phyloP scores from a whole-genome alignment of 2,113 vertebrate genomes.

The Craseonycteris thonglongyai region DNA sequence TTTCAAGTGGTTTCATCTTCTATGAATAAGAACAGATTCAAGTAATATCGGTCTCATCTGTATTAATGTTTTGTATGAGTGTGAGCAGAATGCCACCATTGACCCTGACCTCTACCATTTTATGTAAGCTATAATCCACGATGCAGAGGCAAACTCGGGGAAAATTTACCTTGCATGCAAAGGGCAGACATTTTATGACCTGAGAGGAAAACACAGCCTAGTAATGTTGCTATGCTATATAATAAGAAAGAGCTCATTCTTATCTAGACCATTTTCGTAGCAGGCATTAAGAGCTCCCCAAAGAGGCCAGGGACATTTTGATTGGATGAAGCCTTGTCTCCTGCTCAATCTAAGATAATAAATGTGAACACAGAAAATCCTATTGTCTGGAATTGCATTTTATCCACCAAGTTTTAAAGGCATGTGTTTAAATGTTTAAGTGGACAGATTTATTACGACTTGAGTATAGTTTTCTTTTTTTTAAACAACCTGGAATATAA shows the following conservation, averaged over 20 bases:
- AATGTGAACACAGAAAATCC: neutral
- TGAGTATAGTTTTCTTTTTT: slow-evolving; percentile 19
- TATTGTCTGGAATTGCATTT: neutral
- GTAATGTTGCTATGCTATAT: neutral
- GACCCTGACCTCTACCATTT: neutral
- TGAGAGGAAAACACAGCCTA: neutral
- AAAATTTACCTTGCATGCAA: neutral
- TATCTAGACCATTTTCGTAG: neutral
- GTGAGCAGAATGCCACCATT: neutral
- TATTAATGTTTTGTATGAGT: neutral
- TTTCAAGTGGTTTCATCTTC: neutral
- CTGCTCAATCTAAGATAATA: neutral
- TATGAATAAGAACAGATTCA: neutral
- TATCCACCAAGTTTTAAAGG: neutral
- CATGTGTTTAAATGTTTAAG: neutral
- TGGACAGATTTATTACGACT: neutral
- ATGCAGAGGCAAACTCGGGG: neutral
- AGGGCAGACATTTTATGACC: neutral
- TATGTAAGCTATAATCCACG: neutral
- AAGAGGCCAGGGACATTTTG: neutral
- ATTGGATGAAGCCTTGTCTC: neutral
- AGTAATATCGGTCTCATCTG: neutral
- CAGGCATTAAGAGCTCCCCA: neutral
- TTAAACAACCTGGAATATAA: neutral
- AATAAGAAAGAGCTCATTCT: neutral